A percentile compares a stretch with the other conserved stretches of the same genome.
Evolutionary conservation across 2,797 vertebrate species (phyloP).

Genomic region (Apogon hyalosoma): DNA sequence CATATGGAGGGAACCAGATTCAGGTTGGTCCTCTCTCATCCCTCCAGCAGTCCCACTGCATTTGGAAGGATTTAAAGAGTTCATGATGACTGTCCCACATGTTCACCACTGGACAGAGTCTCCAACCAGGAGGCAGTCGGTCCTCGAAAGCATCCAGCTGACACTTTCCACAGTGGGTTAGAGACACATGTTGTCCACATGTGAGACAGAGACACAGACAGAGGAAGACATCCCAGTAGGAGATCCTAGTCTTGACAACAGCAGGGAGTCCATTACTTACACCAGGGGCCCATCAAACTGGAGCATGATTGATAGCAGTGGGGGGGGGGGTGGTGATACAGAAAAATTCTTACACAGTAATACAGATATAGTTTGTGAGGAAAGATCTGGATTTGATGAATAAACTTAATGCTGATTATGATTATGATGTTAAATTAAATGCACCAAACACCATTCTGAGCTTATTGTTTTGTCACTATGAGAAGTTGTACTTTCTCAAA

Average conservation of each 20-base stretch:
- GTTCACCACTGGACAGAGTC: conserved; percentile 62
- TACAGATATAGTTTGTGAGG: no score
- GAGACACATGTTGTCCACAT: conserved; percentile 66
- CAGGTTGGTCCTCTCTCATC: conserved; percentile 27
- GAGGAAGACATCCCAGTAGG: conserved; percentile 46
- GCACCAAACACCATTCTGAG: no score
- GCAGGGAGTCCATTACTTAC: conserved; percentile 39
- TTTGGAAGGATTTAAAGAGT: conserved; percentile 65
- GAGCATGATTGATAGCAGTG: not conserved
- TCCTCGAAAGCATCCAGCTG: conserved; percentile 31
- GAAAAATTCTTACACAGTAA: not conserved
- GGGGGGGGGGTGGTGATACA: not conserved
- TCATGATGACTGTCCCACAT: conserved; percentile 38
- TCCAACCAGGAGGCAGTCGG: conserved; percentile 35
- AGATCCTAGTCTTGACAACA: conserved; percentile 35
- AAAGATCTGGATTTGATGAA: no score
- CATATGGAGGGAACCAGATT: conserved; percentile 49
- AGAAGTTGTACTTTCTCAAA: no score
- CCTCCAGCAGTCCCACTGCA: conserved; percentile 35
- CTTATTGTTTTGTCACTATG: no score
- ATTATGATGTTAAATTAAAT: no score
- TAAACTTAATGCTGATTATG: no score
- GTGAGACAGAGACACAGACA: conserved; percentile 34
- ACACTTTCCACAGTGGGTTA: not conserved
- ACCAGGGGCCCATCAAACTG: conserved; percentile 4